phyloP scores from a whole-genome alignment of 92 coral and sea anemone species.

The Phenganax stokvisi region DNA sequence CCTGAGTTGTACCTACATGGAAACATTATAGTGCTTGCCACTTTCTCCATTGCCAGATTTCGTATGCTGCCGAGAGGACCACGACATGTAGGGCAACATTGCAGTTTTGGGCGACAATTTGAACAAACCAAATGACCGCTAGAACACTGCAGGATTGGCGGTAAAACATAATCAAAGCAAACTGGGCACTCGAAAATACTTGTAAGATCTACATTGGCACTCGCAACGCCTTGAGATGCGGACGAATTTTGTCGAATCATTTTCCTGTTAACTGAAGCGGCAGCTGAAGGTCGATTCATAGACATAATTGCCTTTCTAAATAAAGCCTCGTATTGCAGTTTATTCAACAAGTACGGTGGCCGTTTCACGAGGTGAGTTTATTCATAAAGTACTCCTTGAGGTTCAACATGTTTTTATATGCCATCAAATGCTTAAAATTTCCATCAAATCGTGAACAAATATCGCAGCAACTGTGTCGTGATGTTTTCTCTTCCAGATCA shows the following conservation, averaged over 20 bases:
- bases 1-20: conserved; percentile 93
- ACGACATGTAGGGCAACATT: conserved; percentile 99
- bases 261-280: conserved; percentile 34
- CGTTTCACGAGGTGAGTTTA: not conserved
- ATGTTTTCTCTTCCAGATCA: conserved; percentile 17
- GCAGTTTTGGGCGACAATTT: conserved; percentile 94
- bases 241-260: conserved; percentile 39
- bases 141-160: conserved; percentile 93
- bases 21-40: conserved; percentile 93
- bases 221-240: conserved; percentile 63
- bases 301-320: conserved; percentile 19
- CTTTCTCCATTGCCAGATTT: conserved; percentile 98
- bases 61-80: conserved; percentile 98
- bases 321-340: conserved; percentile 9
- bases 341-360: not conserved
- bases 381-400: not conserved
- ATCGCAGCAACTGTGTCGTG: conserved; percentile 2
- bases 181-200: conserved; percentile 99
- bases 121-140: conserved; percentile 99
- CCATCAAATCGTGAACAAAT: conserved; percentile 21
- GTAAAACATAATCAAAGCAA: conserved; percentile 94
- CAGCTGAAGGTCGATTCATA: conserved; percentile 44
- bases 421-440: conserved; percentile 10
- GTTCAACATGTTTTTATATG: not conserved
- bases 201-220: conserved; percentile 91